Evolutionary conservation across 92 coral and sea anemone genomes (phyloP).

Genomic region (Heteractis magnifica): DNA sequence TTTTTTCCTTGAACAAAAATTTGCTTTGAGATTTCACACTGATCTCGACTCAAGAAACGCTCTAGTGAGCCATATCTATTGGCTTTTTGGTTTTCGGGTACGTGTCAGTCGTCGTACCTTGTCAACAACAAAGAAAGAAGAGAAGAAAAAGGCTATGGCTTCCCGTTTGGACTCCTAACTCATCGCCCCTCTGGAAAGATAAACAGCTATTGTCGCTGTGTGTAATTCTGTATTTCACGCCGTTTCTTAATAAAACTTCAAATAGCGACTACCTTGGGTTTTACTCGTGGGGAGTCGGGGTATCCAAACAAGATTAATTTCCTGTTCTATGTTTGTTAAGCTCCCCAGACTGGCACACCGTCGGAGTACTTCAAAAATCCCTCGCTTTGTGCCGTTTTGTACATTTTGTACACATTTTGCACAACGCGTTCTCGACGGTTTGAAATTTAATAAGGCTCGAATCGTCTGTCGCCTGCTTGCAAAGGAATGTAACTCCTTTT

Average conservation of each 20-base stretch:
- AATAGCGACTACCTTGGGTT: slow-evolving; percentile 34
- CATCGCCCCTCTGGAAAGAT: slow-evolving; percentile 39
- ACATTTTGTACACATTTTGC: not conserved
- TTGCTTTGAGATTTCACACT: not conserved
- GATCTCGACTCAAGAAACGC: not conserved
- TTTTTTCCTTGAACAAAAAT: not conserved
- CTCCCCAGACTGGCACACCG: slow-evolving; percentile 11
- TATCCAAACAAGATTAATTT: slow-evolving; percentile 35
- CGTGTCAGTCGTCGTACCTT: slow-evolving; percentile 15
- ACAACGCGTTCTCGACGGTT: not conserved
- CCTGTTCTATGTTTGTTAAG: slow-evolving; percentile 30
- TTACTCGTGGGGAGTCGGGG: slow-evolving; percentile 33
- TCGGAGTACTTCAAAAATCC: not conserved
- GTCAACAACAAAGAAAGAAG: slow-evolving; percentile 16
- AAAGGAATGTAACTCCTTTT: not conserved
- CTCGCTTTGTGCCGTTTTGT: not conserved
- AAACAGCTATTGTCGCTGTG: slow-evolving; percentile 65
- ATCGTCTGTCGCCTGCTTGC: not conserved
- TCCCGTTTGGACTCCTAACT: slow-evolving; percentile 38
- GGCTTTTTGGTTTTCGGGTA: not conserved
- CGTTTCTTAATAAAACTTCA: slow-evolving; percentile 33
- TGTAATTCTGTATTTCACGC: slow-evolving; percentile 44
- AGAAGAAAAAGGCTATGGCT: slow-evolving; percentile 23
- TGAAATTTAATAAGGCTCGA: not conserved
- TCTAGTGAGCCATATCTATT: not conserved